These are phyloP conservation scores for Branchinecta lynchi DNA, from an alignment of 1,140 invertebrate genomes.

Conservation along the genomic window DNA sequence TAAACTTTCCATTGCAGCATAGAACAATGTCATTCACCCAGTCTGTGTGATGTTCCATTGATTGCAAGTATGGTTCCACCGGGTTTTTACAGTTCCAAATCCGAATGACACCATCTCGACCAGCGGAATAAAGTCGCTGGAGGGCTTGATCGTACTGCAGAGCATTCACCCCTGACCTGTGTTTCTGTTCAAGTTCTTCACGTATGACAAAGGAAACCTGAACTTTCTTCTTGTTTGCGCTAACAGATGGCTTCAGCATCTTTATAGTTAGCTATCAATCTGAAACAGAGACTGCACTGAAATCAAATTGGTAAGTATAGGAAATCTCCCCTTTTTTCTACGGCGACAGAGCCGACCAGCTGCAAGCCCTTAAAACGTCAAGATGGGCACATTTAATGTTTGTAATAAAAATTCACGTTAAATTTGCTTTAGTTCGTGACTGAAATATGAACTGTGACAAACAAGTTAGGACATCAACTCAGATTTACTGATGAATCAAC, in stretches of 20 bases:
- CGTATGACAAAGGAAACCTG: constrained; percentile 96
- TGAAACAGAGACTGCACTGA: too few relatives aligned
- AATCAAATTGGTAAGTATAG: too few relatives aligned
- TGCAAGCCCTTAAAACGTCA: too few relatives aligned
- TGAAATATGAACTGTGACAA: too few relatives aligned
- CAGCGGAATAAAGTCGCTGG: constrained; percentile 85
- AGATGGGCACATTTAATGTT: too few relatives aligned
- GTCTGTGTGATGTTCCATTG: constrained; percentile 96
- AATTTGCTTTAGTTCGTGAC: too few relatives aligned
- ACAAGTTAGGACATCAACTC: too few relatives aligned
- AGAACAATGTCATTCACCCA: constrained; percentile 99
- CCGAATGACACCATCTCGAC: constrained; percentile 93
- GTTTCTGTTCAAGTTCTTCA: constrained; percentile 82
- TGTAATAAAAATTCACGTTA: too few relatives aligned
- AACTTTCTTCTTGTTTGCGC: constrained; percentile 16
- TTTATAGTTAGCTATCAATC: background rate
- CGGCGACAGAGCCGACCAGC: too few relatives aligned
- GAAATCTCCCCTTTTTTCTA: too few relatives aligned
- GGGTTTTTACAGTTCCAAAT: constrained; percentile 65
- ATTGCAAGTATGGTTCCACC: constrained; percentile 77
- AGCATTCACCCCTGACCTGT: constrained; percentile 89
- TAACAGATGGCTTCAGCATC: background rate
- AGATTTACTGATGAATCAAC: too few relatives aligned
- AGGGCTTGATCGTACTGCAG: constrained; percentile 78
- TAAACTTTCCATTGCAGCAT: constrained; percentile 89